These are phyloP conservation scores for Erebia aethiops DNA, from an alignment of 2,888 invertebrate genomes.

Conservation along the genomic window DNA sequence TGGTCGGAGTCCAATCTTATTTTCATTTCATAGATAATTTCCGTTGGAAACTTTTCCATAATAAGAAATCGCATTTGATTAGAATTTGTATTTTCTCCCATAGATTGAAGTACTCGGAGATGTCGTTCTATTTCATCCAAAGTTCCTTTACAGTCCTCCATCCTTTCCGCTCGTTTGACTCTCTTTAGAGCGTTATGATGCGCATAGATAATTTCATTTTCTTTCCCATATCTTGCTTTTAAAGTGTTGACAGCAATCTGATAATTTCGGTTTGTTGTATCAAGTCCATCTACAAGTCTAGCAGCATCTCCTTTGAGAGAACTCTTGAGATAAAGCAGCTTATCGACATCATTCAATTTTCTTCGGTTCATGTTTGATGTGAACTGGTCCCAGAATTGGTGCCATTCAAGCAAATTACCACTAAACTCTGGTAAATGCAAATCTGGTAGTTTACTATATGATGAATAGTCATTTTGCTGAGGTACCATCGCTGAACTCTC, in stretches of 20 bases:
- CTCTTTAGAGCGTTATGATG: too few species aligned
- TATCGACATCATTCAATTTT: constrained; percentile 41
- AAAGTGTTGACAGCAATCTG: too few species aligned
- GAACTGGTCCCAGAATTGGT: constrained; percentile 46
- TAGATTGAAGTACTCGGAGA: constrained; percentile 40
- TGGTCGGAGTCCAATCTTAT: constrained; percentile 27
- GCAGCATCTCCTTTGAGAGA: constrained; percentile 31
- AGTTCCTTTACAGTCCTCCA: constrained; percentile 42
- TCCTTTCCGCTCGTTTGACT: neutral
- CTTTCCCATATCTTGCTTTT: too few species aligned
- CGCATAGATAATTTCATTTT: too few species aligned
- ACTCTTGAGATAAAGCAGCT: constrained; percentile 42
- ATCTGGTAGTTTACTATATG: too few species aligned
- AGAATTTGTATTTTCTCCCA: constrained; percentile 43
- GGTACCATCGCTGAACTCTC: too few species aligned
- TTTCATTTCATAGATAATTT: constrained; percentile 36
- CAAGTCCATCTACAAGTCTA: too few species aligned
- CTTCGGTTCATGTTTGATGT: constrained; percentile 36
- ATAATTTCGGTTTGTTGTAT: too few species aligned
- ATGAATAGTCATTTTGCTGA: too few species aligned
- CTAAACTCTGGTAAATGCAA: constrained; percentile 36
- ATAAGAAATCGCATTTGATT: constrained; percentile 14
- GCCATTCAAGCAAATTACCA: constrained; percentile 42
- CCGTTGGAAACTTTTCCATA: constrained; percentile 35
- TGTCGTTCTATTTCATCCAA: constrained; percentile 39